Conservation (phyloP, 1,140 invertebrate species). For the Cryptotermes secundus region DNA sequence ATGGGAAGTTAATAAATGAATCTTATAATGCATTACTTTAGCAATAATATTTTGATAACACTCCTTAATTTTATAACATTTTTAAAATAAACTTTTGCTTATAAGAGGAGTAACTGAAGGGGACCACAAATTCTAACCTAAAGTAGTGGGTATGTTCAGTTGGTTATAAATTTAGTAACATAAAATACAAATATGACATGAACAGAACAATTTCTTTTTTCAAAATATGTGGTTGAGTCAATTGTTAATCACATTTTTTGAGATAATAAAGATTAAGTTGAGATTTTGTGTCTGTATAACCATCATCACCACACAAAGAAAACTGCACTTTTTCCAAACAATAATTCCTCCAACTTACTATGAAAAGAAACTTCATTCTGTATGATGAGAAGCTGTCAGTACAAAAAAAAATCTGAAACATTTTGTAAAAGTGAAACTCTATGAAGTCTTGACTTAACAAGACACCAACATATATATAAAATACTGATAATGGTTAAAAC, state of each 20-base stretch:
- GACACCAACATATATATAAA: background rate
- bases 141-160: background rate
- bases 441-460: background rate
- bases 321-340: too few species aligned
- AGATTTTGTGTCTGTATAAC: too few species aligned
- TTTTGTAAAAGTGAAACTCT: background rate
- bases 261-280: too few species aligned
- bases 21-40: conserved; percentile 15
- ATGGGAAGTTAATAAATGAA: background rate
- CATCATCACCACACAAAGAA: too few species aligned
- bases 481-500: background rate
- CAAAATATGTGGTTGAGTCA: too few species aligned
- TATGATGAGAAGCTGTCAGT: too few species aligned
- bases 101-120: background rate
- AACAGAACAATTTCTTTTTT: too few species aligned
- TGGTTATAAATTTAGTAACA: background rate
- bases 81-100: conserved; percentile 5
- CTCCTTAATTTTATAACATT: background rate
- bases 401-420: too few species aligned
- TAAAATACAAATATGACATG: background rate
- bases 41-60: background rate
- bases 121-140: background rate
- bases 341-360: too few species aligned
- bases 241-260: too few species aligned
- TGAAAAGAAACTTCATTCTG: too few species aligned